Base-by-base conservation (phyloP, 2,797 vertebrate species). In the Pyrocephalus nanus region DNA sequence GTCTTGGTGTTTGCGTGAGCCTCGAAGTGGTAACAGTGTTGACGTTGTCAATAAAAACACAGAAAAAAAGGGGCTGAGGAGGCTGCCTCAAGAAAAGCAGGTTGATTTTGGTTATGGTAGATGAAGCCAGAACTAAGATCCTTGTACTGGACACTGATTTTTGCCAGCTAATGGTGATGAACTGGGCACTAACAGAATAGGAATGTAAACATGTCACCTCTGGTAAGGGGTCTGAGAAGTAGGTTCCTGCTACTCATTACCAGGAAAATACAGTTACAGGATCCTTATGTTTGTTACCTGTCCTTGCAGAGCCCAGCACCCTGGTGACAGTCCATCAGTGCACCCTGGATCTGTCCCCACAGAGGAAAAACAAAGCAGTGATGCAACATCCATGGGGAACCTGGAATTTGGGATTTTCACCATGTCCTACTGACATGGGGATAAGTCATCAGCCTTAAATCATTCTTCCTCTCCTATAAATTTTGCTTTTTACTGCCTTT, bases 311-410 rank as follows among this genome's bases (percentile, higher is more conserved):
- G 16, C 32, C 45, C 50, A 64, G 43, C 13, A 32, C 16, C 9
- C 15, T 10, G 38, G 11, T 51, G 36, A 70, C 18, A 43, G 26
- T 3, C 1, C 20, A 42, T 10, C 0, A 0, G 25, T 22, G 21
- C 15, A 7, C 12, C 32, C 43, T 72, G 38, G 32, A 58, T 58
- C 34, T 0, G 0, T n/a, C 11, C 29, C 20, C 16, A 65, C 6
- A 26, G 29, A 8, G 5, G 11, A 34, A 71, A 73, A 38, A 20
- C 17, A 66, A 61, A 65, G 12, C 22, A 22, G 27, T 34, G 30
- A 32, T 22, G 16, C 11, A 23, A 76, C 48, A 15, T 3, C 14
- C 34, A 22, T 3, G 6, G 19, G 12, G 8, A 86, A 42, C 9
- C 8, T 21, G 25, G 25, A 40, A 4, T 58, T 1, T 29, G 8